These are phyloP conservation scores for Cisticola juncidis DNA, from an alignment of 2,113 vertebrate genomes.

Conservation along the genomic window DNA sequence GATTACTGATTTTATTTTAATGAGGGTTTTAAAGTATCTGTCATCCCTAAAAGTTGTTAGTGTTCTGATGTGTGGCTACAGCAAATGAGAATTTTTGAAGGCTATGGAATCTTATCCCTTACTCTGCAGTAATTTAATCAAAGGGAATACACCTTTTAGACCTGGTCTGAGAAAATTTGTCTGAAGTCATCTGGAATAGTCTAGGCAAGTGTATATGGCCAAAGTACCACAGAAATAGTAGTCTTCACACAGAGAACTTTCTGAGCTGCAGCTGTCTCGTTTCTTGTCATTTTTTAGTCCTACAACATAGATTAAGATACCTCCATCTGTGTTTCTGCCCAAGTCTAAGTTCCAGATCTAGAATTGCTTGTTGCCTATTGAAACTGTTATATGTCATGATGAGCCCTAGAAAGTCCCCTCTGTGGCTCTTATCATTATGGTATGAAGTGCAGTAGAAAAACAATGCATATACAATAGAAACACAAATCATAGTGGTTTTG, in stretches of 20 bases:
- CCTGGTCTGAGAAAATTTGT: neutral
- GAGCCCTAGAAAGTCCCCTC: neutral
- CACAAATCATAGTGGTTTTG: neutral
- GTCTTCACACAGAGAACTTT: neutral
- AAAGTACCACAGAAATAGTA: neutral
- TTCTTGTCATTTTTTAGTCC: neutral
- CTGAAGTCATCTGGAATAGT: neutral
- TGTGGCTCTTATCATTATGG: neutral
- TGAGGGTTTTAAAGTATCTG: neutral
- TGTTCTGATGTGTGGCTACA: neutral
- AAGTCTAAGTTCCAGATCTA: neutral
- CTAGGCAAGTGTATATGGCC: neutral
- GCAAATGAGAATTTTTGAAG: neutral
- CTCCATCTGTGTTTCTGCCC: neutral
- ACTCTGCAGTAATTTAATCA: neutral
- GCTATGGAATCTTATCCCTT: neutral
- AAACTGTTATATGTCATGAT: neutral
- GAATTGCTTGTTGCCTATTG: neutral
- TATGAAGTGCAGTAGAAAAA: neutral
- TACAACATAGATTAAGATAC: neutral
- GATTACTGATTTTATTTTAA: neutral
- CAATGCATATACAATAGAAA: neutral
- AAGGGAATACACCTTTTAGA: neutral
- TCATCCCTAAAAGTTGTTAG: neutral
- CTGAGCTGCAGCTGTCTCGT: neutral